Evolutionary conservation across 2,888 invertebrate species (phyloP).

Genomic region (Pycnomerus fuliginosus): DNA sequence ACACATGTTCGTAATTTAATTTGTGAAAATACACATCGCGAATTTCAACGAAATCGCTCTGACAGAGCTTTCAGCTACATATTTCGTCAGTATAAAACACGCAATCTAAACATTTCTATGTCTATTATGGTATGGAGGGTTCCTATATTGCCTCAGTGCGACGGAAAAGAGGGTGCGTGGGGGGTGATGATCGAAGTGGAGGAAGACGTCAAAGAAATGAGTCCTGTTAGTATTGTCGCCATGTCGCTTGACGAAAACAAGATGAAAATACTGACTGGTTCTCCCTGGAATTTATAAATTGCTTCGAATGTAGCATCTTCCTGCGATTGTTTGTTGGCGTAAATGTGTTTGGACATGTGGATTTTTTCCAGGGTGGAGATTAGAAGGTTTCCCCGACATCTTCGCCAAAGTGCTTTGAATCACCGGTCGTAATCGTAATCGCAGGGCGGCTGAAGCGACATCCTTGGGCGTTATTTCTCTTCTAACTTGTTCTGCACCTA

Average conservation of each 20-base stretch:
- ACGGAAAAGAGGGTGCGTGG: constrained; percentile 6
- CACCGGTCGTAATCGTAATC: constrained; percentile 46
- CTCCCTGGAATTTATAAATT: too few relatives aligned
- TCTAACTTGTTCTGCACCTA: constrained; percentile 38
- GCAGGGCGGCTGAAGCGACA: constrained; percentile 28
- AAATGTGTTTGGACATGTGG: constrained; percentile 8
- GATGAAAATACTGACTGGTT: not conserved
- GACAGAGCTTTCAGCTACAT: constrained; percentile 28
- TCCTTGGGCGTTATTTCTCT: constrained; percentile 40
- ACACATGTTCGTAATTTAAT: constrained; percentile 25
- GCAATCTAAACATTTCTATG: constrained; percentile 45
- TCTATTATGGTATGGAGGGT: constrained; percentile 42
- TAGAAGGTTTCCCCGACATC: constrained; percentile 16
- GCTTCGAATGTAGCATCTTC: too few relatives aligned
- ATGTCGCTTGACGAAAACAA: constrained; percentile 3
- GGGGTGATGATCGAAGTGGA: constrained; percentile 33
- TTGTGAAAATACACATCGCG: constrained; percentile 18
- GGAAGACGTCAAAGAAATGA: constrained; percentile 38
- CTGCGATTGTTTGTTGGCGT: not conserved
- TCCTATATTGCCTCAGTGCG: constrained; percentile 35
- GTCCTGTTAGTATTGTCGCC: constrained; percentile 29
- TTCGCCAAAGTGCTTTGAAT: constrained; percentile 42
- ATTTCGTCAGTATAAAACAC: constrained; percentile 42
- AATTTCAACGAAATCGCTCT: constrained; percentile 20
- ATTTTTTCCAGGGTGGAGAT: constrained; percentile 8